phyloP scores from a whole-genome alignment of 92 coral and sea anemone species.

The Parazoanthus atlanticus region DNA sequence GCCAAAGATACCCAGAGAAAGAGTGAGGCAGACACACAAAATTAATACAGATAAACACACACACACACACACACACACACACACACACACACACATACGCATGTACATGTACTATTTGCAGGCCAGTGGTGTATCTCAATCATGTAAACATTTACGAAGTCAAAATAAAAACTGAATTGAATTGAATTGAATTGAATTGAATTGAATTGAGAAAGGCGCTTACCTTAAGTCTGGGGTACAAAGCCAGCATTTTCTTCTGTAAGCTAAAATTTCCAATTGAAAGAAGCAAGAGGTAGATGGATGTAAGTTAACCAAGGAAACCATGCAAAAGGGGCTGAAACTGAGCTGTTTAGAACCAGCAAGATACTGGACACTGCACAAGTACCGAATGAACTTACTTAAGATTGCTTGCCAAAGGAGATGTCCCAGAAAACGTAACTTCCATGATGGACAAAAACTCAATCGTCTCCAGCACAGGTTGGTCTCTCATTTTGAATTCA shows the following conservation, averaged over 20 bases:
- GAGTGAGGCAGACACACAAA: background rate
- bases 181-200: too few relatives aligned
- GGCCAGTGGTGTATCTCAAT: too few relatives aligned
- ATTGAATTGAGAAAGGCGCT: background rate
- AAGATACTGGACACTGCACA: background rate
- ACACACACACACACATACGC: too few relatives aligned
- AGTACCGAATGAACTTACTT: slow-evolving; percentile 50
- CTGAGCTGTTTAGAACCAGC: background rate
- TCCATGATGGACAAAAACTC: slow-evolving; percentile 82
- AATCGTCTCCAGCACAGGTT: slow-evolving; percentile 46
- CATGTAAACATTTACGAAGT: too few relatives aligned
- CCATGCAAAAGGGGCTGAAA: background rate
- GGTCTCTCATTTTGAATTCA: slow-evolving; percentile 43
- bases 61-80: background rate
- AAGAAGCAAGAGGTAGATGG: background rate
- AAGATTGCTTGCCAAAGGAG: slow-evolving; percentile 71
- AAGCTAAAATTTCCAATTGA: slow-evolving; percentile 41
- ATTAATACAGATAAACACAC: too few relatives aligned
- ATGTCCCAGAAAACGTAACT: slow-evolving; percentile 61
- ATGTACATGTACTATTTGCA: too few relatives aligned
- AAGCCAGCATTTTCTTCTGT: slow-evolving; percentile 72
- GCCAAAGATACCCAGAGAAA: background rate
- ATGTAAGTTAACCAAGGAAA: background rate
- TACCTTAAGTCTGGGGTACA: slow-evolving; percentile 91
- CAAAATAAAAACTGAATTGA: too few relatives aligned